phyloP scores from a whole-genome alignment of 2,113 vertebrate genomes.

The Myodes glareolus region DNA sequence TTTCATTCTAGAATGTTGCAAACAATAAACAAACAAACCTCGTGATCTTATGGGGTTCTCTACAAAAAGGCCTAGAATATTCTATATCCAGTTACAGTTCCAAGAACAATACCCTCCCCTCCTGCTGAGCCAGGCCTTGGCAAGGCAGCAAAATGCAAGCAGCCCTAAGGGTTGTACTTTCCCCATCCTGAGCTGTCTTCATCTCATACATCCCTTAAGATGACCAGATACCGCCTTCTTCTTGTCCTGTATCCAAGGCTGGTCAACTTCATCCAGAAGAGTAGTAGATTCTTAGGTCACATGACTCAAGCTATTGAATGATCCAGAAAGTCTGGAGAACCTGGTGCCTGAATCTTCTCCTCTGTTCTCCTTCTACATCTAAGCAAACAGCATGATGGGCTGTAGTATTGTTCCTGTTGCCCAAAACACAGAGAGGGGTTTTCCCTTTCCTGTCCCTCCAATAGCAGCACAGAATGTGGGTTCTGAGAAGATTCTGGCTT shows the following conservation, averaged over 20 bases:
- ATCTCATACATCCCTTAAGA: not conserved
- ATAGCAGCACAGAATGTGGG: not conserved
- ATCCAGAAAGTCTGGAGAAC: not conserved
- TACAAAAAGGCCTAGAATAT: not conserved
- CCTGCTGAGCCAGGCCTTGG: slow-evolving; percentile 39
- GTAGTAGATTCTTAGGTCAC: not conserved
- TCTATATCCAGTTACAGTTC: not conserved
- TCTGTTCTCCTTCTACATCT: not conserved
- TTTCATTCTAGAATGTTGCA: not conserved
- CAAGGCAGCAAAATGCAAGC: not conserved
- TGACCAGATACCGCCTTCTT: not conserved
- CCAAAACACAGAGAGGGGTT: not conserved
- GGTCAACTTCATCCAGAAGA: not conserved
- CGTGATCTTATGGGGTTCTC: not conserved
- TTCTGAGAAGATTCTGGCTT: not conserved
- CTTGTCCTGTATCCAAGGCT: not conserved
- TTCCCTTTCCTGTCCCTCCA: not conserved
- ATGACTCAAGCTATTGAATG: not conserved
- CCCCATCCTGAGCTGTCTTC: not conserved
- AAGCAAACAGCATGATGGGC: not conserved
- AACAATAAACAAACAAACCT: not conserved
- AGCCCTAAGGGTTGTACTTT: not conserved
- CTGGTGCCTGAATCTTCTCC: not conserved
- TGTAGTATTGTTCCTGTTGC: not conserved
- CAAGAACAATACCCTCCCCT: not conserved